Evolutionary conservation across 2,113 vertebrate genomes (phyloP).

Genomic region (Halichoerus grypus): DNA sequence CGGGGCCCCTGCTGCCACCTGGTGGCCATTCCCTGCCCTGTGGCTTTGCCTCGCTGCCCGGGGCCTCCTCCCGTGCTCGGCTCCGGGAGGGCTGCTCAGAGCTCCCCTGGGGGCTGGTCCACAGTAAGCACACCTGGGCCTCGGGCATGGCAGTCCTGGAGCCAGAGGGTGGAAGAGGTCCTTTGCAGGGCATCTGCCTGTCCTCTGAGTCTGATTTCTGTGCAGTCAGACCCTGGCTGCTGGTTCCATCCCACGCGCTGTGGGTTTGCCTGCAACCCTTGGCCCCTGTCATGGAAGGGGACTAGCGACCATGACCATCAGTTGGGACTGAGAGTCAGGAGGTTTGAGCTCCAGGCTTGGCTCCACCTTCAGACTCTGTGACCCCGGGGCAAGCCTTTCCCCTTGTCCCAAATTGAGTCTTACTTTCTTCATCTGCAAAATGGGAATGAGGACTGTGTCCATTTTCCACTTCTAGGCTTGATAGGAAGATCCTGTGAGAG

Average conservation of each 20-base stretch:
- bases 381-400: not conserved
- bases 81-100: accelerated
- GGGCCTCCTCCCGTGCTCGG: not conserved
- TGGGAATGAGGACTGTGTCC: not conserved
- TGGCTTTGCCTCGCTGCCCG: accelerated
- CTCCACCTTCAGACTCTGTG: not conserved
- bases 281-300: not conserved
- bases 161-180: not conserved
- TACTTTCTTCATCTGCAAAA: not conserved
- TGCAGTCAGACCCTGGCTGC: not conserved
- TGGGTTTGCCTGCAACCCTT: not conserved
- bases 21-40: slow-evolving; percentile 59
- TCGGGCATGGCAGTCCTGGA: not conserved
- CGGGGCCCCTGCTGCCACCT: slow-evolving; percentile 84
- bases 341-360: not conserved
- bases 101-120: not conserved
- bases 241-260: accelerated
- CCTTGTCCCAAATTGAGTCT: not conserved
- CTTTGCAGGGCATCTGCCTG: not conserved
- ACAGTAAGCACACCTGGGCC: accelerated
- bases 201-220: not conserved
- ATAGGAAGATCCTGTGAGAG: not conserved
- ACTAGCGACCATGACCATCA: not conserved
- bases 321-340: not conserved
- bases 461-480: not conserved